Evolutionary conservation across 2,113 vertebrate species (phyloP).

Genomic region (Terrapene triunguis): DNA sequence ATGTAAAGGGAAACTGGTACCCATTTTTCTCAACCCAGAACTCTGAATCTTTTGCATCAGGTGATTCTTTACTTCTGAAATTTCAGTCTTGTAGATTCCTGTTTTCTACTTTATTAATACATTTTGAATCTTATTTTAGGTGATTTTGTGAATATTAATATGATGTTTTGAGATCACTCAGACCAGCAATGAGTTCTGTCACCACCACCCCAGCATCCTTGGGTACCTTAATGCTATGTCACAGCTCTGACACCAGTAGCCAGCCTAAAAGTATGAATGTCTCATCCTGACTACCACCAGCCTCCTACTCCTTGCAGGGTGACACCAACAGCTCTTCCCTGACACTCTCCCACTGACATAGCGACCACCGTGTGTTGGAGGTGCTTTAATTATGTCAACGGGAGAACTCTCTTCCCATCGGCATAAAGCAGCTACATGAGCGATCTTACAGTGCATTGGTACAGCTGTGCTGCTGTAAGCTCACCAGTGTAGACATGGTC

Average conservation of each 20-base stretch:
- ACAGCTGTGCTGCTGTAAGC: too few species aligned
- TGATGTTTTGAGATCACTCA: not conserved
- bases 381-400: too few species aligned
- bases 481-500: too few species aligned
- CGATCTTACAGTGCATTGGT: too few species aligned
- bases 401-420: too few species aligned
- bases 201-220: not conserved
- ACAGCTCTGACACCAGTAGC: not conserved
- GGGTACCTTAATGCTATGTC: not conserved
- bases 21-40: slow-evolving; percentile 60
- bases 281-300: not conserved
- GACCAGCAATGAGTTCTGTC: not conserved
- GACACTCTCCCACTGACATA: too few species aligned
- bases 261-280: not conserved
- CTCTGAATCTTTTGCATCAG: slow-evolving; percentile 51
- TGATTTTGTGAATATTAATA: not conserved
- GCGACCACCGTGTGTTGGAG: too few species aligned
- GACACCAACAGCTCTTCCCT: too few species aligned
- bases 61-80: not conserved
- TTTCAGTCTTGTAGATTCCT: not conserved
- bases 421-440: too few species aligned
- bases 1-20: slow-evolving; percentile 71
- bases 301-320: not conserved
- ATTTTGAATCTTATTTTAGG: slow-evolving; percentile 13
- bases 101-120: not conserved